phyloP scores from a whole-genome alignment of 2,888 invertebrate genomes.

The Listrodromus nycthemerus region DNA sequence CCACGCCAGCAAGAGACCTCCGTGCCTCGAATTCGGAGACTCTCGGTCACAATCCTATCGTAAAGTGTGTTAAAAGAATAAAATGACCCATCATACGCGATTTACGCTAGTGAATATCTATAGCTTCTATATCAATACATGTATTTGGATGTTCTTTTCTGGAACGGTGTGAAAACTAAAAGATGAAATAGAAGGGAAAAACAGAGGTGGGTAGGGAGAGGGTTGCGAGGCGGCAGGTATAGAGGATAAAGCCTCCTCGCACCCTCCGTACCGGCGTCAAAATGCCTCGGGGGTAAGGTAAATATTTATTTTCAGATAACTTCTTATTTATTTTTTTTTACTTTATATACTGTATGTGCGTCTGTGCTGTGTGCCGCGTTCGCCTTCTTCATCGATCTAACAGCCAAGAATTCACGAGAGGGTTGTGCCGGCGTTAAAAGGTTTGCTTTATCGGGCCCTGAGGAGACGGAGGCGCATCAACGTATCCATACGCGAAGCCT shows the following conservation, averaged over 20 bases:
- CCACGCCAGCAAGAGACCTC: not conserved
- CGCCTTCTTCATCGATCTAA: slow-evolving; percentile 56
- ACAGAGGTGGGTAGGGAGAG: not conserved
- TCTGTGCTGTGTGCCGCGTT: slow-evolving; percentile 14
- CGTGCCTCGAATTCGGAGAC: slow-evolving; percentile 30
- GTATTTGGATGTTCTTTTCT: not conserved
- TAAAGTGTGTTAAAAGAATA: slow-evolving; percentile 42
- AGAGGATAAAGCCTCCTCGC: slow-evolving; percentile 22
- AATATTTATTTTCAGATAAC: slow-evolving; percentile 66
- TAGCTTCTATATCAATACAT: slow-evolving; percentile 39
- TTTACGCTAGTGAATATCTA: slow-evolving; percentile 13
- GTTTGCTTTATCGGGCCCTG: slow-evolving; percentile 49
- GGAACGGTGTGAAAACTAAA: slow-evolving; percentile 14
- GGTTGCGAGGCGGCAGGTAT: slow-evolving; percentile 46
- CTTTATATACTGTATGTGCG: slow-evolving; percentile 34
- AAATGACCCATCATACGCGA: slow-evolving; percentile 20
- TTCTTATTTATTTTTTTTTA: slow-evolving; percentile 29
- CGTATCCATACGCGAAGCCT: slow-evolving; percentile 26
- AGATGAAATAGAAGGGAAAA: slow-evolving; percentile 6
- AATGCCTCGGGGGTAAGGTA: slow-evolving; percentile 61
- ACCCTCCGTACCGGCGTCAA: slow-evolving; percentile 47
- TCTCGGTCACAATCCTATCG: slow-evolving; percentile 35
- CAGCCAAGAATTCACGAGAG: slow-evolving; percentile 43
- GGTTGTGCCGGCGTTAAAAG: slow-evolving; percentile 51
- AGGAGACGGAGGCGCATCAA: slow-evolving; percentile 36